These are phyloP conservation scores for Pachyuromys duprasi DNA, from an alignment of 2,797 vertebrate species.

Conservation along the genomic window DNA sequence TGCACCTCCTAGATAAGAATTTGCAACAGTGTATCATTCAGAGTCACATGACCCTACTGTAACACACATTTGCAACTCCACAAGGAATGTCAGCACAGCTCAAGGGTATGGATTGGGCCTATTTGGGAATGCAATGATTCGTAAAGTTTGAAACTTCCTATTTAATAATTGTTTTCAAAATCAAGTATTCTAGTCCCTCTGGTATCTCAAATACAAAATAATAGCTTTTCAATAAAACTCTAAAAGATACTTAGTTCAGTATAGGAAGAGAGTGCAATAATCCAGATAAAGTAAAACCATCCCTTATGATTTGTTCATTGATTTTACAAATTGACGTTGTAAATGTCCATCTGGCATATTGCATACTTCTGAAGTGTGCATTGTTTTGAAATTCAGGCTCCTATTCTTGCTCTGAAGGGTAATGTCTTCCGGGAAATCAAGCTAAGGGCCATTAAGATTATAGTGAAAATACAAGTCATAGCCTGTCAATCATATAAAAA, in stretches of 20 bases:
- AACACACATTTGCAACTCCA: background rate
- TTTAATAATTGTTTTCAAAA: constrained; percentile 10
- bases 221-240: background rate
- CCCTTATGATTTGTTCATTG: background rate
- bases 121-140: background rate
- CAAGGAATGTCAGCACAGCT: background rate
- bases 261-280: background rate
- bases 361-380: background rate
- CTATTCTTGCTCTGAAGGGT: background rate
- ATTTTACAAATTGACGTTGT: background rate
- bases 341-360: background rate
- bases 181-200: background rate
- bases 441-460: background rate
- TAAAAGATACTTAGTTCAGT: background rate
- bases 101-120: background rate
- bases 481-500: background rate
- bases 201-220: background rate
- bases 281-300: background rate
- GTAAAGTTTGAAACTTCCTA: background rate
- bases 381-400: background rate
- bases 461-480: background rate
- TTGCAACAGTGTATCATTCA: background rate
- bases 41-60: background rate
- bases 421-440: background rate
- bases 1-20: background rate